These are phyloP conservation scores for Omphaloscelis lunosa DNA, from an alignment of 2,888 invertebrate genomes.

Conservation along the genomic window DNA sequence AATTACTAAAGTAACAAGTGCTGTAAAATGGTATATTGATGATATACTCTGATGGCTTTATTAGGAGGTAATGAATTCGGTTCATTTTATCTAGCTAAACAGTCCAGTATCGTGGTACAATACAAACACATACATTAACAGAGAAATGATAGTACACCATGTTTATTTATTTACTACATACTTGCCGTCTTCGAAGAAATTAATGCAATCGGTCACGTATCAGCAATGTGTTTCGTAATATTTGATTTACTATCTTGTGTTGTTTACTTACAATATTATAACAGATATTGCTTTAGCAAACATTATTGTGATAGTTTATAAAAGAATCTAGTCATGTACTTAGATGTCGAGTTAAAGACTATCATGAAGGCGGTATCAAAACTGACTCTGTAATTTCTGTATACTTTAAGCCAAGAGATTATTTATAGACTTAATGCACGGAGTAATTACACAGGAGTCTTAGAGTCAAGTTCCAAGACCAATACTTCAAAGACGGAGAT, in stretches of 20 bases:
- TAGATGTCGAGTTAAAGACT: constrained; percentile 9
- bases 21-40: constrained; percentile 50
- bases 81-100: constrained; percentile 70
- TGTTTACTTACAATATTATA: constrained; percentile 31
- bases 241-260: constrained; percentile 30
- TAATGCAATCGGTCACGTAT: constrained; percentile 65
- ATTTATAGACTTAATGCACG: constrained; percentile 23
- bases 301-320: constrained; percentile 5
- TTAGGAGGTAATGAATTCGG: constrained; percentile 57
- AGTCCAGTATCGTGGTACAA: constrained; percentile 71
- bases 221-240: constrained; percentile 46
- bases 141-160: constrained; percentile 68
- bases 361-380: not conserved
- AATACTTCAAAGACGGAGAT: constrained; percentile 57
- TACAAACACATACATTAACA: constrained; percentile 66
- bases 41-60: constrained; percentile 46
- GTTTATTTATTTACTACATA: constrained; percentile 74
- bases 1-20: constrained; percentile 19
- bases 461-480: constrained; percentile 37
- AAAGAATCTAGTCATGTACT: constrained; percentile 1
- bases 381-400: constrained; percentile 8
- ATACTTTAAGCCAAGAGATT: constrained; percentile 1
- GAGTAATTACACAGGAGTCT: constrained; percentile 44
- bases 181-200: constrained; percentile 74
- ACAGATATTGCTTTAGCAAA: constrained; percentile 9